Conservation (phyloP, 92 coral and sea anemone species). For the Montipora capitata region DNA sequence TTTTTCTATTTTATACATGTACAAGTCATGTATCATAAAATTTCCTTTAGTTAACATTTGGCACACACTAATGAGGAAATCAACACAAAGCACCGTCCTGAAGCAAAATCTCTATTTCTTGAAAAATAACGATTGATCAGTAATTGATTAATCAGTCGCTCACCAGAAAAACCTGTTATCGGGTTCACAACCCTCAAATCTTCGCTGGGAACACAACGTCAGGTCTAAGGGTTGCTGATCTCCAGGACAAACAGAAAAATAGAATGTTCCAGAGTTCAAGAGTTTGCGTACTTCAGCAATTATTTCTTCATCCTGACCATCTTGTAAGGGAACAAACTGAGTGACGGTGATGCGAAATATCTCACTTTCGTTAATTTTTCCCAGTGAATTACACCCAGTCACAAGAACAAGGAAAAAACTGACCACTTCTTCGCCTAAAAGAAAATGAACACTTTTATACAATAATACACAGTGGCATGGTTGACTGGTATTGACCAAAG, state of each 20-base stretch:
- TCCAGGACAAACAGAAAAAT: constrained; percentile 85
- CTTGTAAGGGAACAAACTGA: constrained; percentile 89
- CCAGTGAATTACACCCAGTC: constrained; percentile 95
- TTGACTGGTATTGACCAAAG: no score
- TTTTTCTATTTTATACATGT: no score
- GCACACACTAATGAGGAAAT: no score
- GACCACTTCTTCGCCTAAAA: constrained; percentile 89
- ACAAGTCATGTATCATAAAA: no score
- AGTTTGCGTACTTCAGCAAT: constrained; percentile 93
- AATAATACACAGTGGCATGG: no score
- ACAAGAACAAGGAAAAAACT: constrained; percentile 92
- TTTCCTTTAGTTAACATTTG: no score
- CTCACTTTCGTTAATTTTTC: constrained; percentile 92
- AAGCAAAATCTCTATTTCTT: no score
- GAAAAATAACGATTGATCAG: neutral
- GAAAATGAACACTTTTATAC: neutral
- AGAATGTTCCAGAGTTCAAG: constrained; percentile 95
- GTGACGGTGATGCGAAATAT: constrained; percentile 90
- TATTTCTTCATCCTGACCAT: constrained; percentile 82
- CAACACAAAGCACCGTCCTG: no score
- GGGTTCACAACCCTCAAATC: constrained; percentile 89
- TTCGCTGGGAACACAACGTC: constrained; percentile 92
- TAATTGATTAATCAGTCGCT: constrained; percentile 1
- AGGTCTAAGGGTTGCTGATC: constrained; percentile 87
- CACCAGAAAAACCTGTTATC: constrained; percentile 98